Evolutionary conservation across 1,140 invertebrate species (phyloP), one percentile per base, ranked within the genome.

Genomic region (Sitophilus oryzae): DNA sequence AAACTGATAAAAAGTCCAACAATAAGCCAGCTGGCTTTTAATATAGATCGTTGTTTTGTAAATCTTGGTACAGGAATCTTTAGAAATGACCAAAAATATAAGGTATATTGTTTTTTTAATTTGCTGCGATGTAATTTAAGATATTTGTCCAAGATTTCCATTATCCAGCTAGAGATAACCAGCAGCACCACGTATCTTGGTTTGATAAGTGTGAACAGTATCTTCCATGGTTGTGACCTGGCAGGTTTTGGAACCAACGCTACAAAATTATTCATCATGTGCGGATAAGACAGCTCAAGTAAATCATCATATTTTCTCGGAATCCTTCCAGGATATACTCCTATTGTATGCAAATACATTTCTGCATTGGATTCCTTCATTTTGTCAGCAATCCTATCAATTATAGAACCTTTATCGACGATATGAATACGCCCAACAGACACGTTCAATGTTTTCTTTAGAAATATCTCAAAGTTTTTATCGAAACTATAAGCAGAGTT

Each of bases 261-360:
- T 15, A 40, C 38, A 20, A 40, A 6, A 40, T 40, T 5, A 20
- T 40, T 40, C 38, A 40, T 40, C 38, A 40, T 40, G 19, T 40
- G 38, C 38, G 38, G 38, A 14, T 15, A 40, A 6, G 38, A 6
- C 4, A 40, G 14, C 5, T 5, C 14, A 15, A 40, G 14, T 6
- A 20, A 5, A 20, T 14, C 38, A 30, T 30, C 25, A 30, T 6
- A 30, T 11, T 30, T 11, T 30, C 5, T 5, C 5, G 25, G 25
- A 30, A 30, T 30, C 11, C n/a, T n/a, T n/a, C n/a, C n/a, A n/a
- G n/a, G n/a, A n/a, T n/a, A n/a, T n/a, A n/a, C n/a, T n/a, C n/a
- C n/a, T n/a, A n/a, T n/a, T n/a, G n/a, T n/a, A n/a, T n/a, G n/a
- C n/a, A 30, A 11, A 11, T 11, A 30, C 25, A 30, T 5, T 30